These are phyloP conservation scores for Hormiphora californensis DNA, from an alignment of 37 sponge, comb jelly and placozoan species.

Conservation along the genomic window DNA sequence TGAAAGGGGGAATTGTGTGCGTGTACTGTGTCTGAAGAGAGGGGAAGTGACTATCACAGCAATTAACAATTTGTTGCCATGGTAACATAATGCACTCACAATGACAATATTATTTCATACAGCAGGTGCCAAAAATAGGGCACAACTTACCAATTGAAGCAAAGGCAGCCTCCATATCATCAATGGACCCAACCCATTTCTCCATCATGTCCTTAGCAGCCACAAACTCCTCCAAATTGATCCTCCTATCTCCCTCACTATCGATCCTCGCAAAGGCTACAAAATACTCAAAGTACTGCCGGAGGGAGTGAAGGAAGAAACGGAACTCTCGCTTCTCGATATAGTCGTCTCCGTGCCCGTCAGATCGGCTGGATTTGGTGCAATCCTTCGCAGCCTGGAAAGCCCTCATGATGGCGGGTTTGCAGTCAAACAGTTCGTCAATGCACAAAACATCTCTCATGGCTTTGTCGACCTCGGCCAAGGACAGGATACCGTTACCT, in stretches of 20 bases:
- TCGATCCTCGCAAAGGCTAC: neutral
- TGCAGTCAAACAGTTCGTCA: neutral
- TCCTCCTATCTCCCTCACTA: neutral
- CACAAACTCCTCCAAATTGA: neutral
- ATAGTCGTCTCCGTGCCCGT: neutral
- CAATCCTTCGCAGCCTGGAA: neutral
- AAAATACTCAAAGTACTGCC: neutral
- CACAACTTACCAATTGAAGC: too few species aligned
- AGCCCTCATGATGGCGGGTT: neutral
- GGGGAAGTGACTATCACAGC: too few species aligned
- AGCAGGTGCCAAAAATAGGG: too few species aligned
- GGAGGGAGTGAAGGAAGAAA: neutral
- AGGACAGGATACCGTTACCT: slow-evolving; percentile 8
- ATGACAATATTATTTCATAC: too few species aligned
- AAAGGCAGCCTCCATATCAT: too few species aligned
- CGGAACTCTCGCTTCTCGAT: slow-evolving; percentile 5
- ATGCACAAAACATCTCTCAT: neutral
- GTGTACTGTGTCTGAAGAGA: too few species aligned
- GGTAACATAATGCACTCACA: too few species aligned
- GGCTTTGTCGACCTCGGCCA: neutral
- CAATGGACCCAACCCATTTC: too few species aligned
- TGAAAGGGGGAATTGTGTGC: too few species aligned
- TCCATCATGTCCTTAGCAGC: too few species aligned
- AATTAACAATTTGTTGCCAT: too few species aligned
- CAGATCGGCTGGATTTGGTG: neutral